Evolutionary conservation across 2,888 invertebrate species (phyloP).

Genomic region (Pseudoips prasinana): DNA sequence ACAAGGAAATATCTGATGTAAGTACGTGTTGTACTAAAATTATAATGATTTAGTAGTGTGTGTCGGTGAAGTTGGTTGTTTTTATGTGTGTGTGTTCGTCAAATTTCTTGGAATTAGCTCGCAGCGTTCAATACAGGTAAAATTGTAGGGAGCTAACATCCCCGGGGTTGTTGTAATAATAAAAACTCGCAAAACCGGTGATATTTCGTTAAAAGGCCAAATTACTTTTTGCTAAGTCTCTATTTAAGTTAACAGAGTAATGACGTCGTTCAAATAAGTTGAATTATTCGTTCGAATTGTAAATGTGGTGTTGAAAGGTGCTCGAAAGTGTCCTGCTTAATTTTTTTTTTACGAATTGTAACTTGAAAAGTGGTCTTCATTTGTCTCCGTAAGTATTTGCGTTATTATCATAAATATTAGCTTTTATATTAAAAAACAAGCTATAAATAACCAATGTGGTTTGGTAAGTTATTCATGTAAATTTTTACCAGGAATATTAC

Average conservation of each 20-base stretch:
- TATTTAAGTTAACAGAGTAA: not conserved
- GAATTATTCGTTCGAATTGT: no score
- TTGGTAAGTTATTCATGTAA: no score
- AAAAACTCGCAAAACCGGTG: conserved; percentile 9
- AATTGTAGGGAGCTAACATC: conserved; percentile 14
- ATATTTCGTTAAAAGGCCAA: conserved; percentile 13
- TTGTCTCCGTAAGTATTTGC: no score
- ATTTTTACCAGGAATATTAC: no score
- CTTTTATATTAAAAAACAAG: no score
- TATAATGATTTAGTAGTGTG: conserved; percentile 50
- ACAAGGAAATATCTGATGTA: conserved; percentile 24
- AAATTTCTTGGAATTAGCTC: conserved; percentile 68
- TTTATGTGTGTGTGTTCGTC: conserved; percentile 56
- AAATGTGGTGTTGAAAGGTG: no score
- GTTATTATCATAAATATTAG: no score
- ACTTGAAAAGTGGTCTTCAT: no score
- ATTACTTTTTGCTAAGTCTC: conserved; percentile 15
- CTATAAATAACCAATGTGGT: no score
- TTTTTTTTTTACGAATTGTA: no score
- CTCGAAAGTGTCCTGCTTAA: no score
- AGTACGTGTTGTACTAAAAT: conserved; percentile 55
- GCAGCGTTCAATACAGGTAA: conserved; percentile 40
- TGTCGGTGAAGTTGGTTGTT: conserved; percentile 23
- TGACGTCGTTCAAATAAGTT: no score
- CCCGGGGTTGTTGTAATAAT: conserved; percentile 18